Base-by-base conservation (phyloP, 1,140 invertebrate genomes). In the Amphibalanus amphitrite region DNA sequence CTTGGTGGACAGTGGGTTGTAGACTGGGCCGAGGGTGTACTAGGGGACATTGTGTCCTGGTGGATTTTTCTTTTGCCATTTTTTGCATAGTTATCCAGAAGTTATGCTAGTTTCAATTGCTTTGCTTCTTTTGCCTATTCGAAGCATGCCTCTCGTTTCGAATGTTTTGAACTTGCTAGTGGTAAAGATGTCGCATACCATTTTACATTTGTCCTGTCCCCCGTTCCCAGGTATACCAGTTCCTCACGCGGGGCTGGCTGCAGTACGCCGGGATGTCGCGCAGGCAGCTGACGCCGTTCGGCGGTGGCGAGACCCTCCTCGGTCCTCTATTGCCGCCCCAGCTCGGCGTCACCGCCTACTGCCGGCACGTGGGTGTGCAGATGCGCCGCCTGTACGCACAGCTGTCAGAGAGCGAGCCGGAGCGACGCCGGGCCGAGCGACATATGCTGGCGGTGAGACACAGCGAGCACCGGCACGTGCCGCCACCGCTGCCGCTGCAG, bases 221-320 rank as follows among this genome's bases (percentile, higher is more conserved):
- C 47, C 47, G 47, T 20, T 20, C 10, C 6, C 59, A 81, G 85
- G 84, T 95, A 0, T 88, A 92, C 75, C 80, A 86, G 69, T 86
- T 93, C 69, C 79, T 95, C 67, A 84, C 82, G 0, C 81, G 82
- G n/a, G 90, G 90, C 28, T 76, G 80, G 65, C 80, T 91, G 8
- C 78, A 85, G 74, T 89, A 86, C 76, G 76, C 80, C 65, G 82
- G 78, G 10, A 71, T 80, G 8, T 71, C 75, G 6, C 71, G 73
- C 29, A 75, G 77, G 4, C 75, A 77, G 26, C 72, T 84, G 25
- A 80, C 80, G 26, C 80, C 80, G 3, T 77, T 78, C 70, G 73
- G 70, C 28, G 73, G 69, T 72, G 76, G 67, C 74, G 75, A 28
- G 28, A 28, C 28, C 26, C 47, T 80, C 10, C n/a, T 71, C 20